Base-by-base conservation (phyloP, 2,888 invertebrate species). In the Calephelis perditalis region DNA sequence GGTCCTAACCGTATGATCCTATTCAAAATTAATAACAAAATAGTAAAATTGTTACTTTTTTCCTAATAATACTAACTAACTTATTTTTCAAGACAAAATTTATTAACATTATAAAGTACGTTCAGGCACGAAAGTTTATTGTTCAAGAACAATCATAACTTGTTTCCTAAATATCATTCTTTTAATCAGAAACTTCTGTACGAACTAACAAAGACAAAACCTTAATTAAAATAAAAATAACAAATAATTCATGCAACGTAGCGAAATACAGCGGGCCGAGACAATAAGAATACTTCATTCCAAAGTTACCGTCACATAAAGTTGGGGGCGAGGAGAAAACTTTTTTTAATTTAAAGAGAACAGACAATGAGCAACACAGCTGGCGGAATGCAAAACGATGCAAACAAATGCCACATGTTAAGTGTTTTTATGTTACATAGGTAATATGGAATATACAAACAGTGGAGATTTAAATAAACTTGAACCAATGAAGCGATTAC, bases 321-420 rank as follows among this genome's bases (percentile, higher is more conserved):
- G 80, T 47, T 15, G 49, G 40, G 12, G 12, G 49, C 15, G 49
- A 43, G 37, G 26, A 26, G 40, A 35, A 47, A 49, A 52, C 52
- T 73, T 79, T 84, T 84, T 73, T 86, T 86, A 81, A 84, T 84
- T 86, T 83, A 83, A 88, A 81, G 70, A 47, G 75, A 77, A 77
- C 82, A 86, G 86, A 88, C 89, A 88, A 88, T 87, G 89, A 89
- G 81, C 86, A 84, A 86, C 86, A 84, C 85, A 86, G 85, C 81
- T 86, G 86, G 81, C 68, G 81, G 88, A 87, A 90, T 88, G 87
- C 85, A 88, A 90, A 89, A 88, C 79, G 81, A 86, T 78, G 77
- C 76, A 77, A 77, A 78, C 73, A 73, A 72, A 79, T 78, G 63
- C 62, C 67, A 63, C 65, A 63, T 59, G 62, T 62, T 58, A 62